Evolutionary conservation across 1,140 invertebrate genomes (phyloP).

Genomic region (Brachystomella parvula): DNA sequence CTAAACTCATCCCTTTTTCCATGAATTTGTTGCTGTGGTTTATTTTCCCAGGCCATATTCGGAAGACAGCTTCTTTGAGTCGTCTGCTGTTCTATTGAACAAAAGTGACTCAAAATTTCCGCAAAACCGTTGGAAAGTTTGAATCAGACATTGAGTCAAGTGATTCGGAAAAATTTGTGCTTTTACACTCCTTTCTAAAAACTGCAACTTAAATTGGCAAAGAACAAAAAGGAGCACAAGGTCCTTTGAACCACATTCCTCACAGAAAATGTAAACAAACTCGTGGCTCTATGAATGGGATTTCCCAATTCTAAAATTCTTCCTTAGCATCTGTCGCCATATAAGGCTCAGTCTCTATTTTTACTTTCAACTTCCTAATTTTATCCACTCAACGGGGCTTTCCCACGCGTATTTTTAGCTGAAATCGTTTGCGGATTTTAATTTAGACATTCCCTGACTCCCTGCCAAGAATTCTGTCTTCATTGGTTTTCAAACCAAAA

Average conservation of each 20-base stretch:
- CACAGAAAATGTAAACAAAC: neutral
- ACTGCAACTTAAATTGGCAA: conserved; percentile 5
- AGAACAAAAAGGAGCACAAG: neutral
- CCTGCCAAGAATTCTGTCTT: neutral
- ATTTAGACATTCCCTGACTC: neutral
- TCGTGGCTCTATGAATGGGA: neutral
- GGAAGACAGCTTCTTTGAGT: too few species aligned
- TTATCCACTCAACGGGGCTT: neutral
- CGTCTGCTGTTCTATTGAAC: too few species aligned
- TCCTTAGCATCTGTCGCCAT: neutral
- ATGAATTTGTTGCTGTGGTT: too few species aligned
- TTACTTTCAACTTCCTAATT: neutral
- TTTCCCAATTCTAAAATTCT: conserved; percentile 6
- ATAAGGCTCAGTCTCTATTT: conserved; percentile 7
- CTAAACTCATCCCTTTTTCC: too few species aligned
- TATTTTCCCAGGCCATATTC: too few species aligned
- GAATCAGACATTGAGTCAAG: neutral
- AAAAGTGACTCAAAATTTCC: neutral
- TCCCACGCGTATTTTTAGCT: conserved; percentile 1
- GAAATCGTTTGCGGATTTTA: neutral
- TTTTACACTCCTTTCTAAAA: neutral
- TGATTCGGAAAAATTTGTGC: too few species aligned
- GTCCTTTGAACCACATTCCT: conserved; percentile 6
- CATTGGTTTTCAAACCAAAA: neutral
- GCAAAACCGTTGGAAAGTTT: neutral